Percentiles rank a stretch among this genome's conserved stretches.
phyloP scores from a whole-genome alignment of 1,140 invertebrate species.

The Bombus huntii region DNA sequence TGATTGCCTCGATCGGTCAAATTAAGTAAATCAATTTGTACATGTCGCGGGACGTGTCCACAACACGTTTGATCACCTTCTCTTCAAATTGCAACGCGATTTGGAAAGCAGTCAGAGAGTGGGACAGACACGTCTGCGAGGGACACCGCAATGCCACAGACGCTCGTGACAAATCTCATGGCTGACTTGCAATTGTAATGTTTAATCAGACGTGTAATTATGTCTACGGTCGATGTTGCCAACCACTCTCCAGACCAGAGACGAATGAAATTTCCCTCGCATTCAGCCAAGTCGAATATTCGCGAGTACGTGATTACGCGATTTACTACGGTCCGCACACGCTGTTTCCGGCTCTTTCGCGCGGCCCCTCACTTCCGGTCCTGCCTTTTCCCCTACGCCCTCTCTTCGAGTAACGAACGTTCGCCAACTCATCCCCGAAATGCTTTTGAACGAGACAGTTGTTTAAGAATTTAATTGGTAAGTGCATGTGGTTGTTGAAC shows the following conservation, averaged over 20 bases:
- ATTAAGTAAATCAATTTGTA: background rate
- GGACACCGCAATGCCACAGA: conserved; percentile 21
- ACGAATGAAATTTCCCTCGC: conserved; percentile 46
- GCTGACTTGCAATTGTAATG: conserved; percentile 66
- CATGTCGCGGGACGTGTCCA: background rate
- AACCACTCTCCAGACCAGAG: conserved; percentile 17
- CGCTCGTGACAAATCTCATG: conserved; percentile 54
- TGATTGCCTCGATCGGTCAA: background rate
- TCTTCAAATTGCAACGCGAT: background rate
- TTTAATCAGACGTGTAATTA: conserved; percentile 69
- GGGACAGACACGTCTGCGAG: conserved; percentile 25
- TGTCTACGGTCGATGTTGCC: conserved; percentile 13
- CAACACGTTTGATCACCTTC: background rate
- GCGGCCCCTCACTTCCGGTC: background rate
- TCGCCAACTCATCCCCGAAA: no score
- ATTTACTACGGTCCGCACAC: conserved; percentile 12
- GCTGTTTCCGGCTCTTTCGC: conserved; percentile 13
- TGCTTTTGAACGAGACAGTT: background rate
- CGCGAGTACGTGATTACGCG: conserved; percentile 43
- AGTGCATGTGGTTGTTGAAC: background rate
- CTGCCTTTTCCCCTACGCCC: background rate
- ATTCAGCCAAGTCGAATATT: conserved; percentile 60
- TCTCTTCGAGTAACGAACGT: no score
- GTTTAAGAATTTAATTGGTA: background rate
- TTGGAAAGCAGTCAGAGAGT: background rate